A percentile compares a stretch with the other conserved stretches of the same genome.
These are phyloP conservation scores for Dolomedes plantarius DNA, from an alignment of 2,888 invertebrate species.

Conservation along the genomic window DNA sequence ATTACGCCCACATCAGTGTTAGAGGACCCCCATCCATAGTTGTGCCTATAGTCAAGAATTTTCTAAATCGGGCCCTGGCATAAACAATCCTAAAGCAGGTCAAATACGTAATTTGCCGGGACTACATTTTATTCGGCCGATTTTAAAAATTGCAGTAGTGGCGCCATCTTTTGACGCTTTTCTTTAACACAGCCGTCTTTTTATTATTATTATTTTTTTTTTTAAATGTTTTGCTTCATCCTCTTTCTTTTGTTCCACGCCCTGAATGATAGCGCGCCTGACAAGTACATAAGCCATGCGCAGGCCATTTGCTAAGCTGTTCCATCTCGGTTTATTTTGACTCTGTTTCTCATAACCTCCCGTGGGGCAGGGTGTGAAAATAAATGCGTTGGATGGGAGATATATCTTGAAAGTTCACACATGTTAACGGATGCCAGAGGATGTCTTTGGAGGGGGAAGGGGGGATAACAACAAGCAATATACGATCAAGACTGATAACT, in stretches of 20 bases:
- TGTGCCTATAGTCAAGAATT: no score
- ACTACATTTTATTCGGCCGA: no score
- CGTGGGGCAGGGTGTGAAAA: neutral
- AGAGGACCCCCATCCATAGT: no score
- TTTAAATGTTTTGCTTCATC: no score
- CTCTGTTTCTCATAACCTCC: neutral
- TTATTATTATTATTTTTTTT: no score
- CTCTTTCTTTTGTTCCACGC: neutral
- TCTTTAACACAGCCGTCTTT: neutral
- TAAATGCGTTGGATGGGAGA: neutral
- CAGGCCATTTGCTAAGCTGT: conserved; percentile 18
- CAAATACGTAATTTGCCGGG: no score
- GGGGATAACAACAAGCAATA: no score
- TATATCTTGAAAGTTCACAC: conserved; percentile 1
- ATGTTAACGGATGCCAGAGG: neutral
- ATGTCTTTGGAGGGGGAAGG: neutral
- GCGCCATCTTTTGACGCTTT: conserved; percentile 22
- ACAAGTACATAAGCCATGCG: conserved; percentile 56
- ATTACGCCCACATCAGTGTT: no score
- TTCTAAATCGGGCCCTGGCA: no score
- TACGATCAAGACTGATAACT: no score
- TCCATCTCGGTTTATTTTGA: conserved; percentile 35
- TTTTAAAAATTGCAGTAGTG: no score
- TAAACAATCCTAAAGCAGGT: no score
- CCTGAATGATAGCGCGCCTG: conserved; percentile 44